Evolutionary conservation across 35 echinoderm and acorn worm species (phyloP).

Genomic region (Ophiothrix spiculata): DNA sequence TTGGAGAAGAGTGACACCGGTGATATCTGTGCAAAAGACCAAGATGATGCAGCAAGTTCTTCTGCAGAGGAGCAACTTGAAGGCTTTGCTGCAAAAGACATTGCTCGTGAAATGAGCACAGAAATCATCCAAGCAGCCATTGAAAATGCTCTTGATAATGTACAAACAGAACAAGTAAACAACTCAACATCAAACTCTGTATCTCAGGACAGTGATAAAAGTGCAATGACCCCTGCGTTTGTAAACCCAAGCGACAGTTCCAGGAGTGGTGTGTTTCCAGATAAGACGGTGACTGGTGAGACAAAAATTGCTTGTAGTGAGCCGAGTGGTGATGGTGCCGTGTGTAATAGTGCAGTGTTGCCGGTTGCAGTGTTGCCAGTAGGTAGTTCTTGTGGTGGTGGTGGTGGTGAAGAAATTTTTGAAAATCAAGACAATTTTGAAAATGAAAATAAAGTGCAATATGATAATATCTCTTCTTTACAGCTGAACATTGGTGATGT

Average conservation of each 20-base stretch:
- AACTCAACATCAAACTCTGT: neutral
- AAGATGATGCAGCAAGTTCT: neutral
- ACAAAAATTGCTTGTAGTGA: neutral
- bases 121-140: constrained; percentile 43
- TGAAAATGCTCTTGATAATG: constrained; percentile 14
- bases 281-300: neutral
- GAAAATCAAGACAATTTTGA: constrained; percentile 23
- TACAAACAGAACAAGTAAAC: neutral
- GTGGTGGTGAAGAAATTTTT: neutral
- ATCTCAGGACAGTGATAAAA: constrained; percentile 1
- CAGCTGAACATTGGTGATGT: neutral
- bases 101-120: constrained; percentile 56
- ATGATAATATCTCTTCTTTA: neutral
- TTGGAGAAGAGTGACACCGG: neutral
- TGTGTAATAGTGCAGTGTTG: constrained; percentile 12
- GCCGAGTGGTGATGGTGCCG: neutral
- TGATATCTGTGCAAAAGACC: constrained; percentile 6
- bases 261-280: neutral
- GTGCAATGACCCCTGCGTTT: neutral
- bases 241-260: neutral
- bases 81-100: neutral
- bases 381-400: constrained; percentile 19
- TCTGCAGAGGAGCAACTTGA: constrained; percentile 1
- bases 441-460: neutral
- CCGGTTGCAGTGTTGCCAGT: constrained; percentile 21